Evolutionary conservation across 1,140 invertebrate species (phyloP).

Genomic region (Drosophila dunni): DNA sequence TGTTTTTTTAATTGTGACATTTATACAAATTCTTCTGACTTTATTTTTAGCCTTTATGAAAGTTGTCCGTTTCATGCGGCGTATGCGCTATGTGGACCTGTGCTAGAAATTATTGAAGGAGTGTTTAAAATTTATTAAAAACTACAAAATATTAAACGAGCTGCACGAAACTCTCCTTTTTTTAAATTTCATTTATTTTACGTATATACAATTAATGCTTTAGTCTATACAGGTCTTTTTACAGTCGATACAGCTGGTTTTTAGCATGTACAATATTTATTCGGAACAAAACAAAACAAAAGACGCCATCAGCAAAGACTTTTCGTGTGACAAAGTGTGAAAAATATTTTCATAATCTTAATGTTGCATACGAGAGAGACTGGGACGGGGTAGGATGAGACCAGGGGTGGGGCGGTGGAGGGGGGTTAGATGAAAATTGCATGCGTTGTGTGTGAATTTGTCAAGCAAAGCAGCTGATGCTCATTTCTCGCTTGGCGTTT

Average conservation of each 20-base stretch:
- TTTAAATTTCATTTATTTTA: too few relatives aligned
- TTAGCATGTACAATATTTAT: neutral
- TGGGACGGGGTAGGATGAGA: neutral
- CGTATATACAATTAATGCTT: too few relatives aligned
- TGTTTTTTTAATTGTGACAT: neutral
- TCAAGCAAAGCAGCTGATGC: slow-evolving; percentile 78
- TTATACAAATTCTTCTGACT: slow-evolving; percentile 1
- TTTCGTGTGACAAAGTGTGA: slow-evolving; percentile 69
- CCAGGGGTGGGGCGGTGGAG: neutral
- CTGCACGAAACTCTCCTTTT: too few relatives aligned
- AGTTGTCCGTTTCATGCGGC: slow-evolving; percentile 20
- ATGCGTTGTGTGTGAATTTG: slow-evolving; percentile 62
- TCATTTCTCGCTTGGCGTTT: slow-evolving; percentile 54
- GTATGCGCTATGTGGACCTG: slow-evolving; percentile 32
- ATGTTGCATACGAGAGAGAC: slow-evolving; percentile 29
- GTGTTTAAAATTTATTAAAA: too few relatives aligned
- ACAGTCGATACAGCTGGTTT: too few relatives aligned
- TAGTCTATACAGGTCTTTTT: too few relatives aligned
- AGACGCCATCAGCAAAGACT: slow-evolving; percentile 41
- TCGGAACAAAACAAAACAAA: slow-evolving; percentile 33
- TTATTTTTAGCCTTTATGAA: slow-evolving; percentile 12
- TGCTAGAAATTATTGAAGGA: too few relatives aligned
- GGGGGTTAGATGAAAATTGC: slow-evolving; percentile 50
- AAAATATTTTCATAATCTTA: slow-evolving; percentile 79
- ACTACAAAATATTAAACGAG: too few relatives aligned